Percentiles rank a stretch among this genome's conserved stretches.
phyloP scores from a whole-genome alignment of 2,113 vertebrate species.

The Phrynocephalus versicolor region DNA sequence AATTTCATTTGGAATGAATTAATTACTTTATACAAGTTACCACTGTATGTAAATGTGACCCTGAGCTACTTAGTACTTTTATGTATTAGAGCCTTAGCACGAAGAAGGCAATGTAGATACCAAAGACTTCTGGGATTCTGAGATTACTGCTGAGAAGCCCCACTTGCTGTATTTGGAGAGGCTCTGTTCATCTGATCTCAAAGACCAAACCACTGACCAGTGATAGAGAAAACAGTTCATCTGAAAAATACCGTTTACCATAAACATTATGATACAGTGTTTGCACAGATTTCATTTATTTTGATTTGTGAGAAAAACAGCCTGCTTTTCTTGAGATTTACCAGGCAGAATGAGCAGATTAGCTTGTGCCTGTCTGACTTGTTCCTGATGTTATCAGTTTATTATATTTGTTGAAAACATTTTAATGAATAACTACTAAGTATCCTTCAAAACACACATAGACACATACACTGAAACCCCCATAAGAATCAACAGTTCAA shows the following conservation, averaged over 20 bases:
- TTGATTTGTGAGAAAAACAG: constrained; percentile 34
- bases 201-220: neutral
- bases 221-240: neutral
- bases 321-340: neutral
- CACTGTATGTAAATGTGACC: neutral
- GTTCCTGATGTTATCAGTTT: constrained; percentile 63
- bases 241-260: neutral
- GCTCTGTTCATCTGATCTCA: neutral
- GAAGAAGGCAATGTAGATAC: neutral
- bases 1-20: too few relatives aligned
- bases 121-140: neutral
- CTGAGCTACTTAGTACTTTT: neutral
- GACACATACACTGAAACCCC: too few relatives aligned
- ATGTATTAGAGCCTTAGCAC: neutral
- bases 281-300: constrained; percentile 29
- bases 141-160: rapidly evolving
- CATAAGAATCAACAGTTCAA: constrained; percentile 52
- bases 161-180: too few relatives aligned
- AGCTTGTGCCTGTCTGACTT: constrained; percentile 35
- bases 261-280: rapidly evolving
- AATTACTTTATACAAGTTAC: too few relatives aligned
- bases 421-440: constrained; percentile 63
- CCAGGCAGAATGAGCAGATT: constrained; percentile 19
- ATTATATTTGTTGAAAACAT: constrained; percentile 67
- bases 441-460: too few relatives aligned